phyloP scores from a whole-genome alignment of 2,797 vertebrate species.

The Meriones psammophilus region DNA sequence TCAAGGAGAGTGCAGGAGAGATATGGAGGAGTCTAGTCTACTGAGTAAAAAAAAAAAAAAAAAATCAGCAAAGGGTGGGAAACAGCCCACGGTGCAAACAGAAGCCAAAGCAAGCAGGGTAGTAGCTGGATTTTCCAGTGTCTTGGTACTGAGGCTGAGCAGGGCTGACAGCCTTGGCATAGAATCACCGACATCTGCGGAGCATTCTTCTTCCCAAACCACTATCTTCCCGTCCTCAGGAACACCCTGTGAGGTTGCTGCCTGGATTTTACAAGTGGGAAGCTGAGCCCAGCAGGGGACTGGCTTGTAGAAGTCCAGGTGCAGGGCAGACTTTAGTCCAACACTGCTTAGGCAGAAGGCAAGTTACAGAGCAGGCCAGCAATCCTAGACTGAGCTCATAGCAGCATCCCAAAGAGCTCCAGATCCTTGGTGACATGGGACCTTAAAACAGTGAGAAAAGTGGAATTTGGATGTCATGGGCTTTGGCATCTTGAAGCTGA shows the following conservation, averaged over 20 bases:
- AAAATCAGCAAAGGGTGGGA: constrained; percentile 53
- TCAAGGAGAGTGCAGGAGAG: constrained; percentile 12
- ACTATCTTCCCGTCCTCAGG: not conserved
- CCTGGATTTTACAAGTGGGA: not conserved
- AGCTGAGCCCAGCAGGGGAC: not conserved
- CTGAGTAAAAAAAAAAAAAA: constrained; percentile 61
- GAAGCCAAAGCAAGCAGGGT: constrained; percentile 77
- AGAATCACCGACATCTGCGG: constrained; percentile 56
- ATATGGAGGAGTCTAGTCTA: not conserved
- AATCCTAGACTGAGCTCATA: not conserved
- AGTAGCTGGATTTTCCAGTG: constrained; percentile 69
- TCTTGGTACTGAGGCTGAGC: constrained; percentile 45
- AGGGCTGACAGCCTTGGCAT: constrained; percentile 58
- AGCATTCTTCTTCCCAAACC: constrained; percentile 36
- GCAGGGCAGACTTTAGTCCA: not conserved
- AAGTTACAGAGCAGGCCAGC: not conserved
- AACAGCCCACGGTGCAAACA: not conserved
- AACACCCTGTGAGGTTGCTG: not conserved
- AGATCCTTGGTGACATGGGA: not conserved
- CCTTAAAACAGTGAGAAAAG: not conserved
- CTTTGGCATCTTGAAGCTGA: constrained; percentile 12
- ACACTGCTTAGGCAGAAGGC: not conserved
- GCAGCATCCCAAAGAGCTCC: not conserved
- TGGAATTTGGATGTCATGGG: not conserved
- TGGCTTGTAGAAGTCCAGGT: not conserved